A percentile compares a stretch with the other conserved stretches of the same genome.
These are phyloP conservation scores for Lasiurus cinereus DNA, from an alignment of 2,113 vertebrate genomes.

Conservation along the genomic window DNA sequence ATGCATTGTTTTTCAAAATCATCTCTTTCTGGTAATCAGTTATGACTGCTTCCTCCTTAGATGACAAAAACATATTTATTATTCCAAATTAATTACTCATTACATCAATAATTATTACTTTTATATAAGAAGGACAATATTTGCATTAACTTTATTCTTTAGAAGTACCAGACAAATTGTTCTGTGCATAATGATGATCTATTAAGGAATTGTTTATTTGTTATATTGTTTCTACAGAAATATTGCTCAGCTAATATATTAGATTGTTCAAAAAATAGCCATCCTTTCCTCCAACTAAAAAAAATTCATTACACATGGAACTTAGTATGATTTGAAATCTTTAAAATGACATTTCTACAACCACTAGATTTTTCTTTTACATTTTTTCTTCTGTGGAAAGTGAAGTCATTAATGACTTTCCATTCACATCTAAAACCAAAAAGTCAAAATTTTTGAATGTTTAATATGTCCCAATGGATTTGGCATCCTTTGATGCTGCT, in stretches of 20 bases:
- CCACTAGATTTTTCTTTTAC: not conserved
- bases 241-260: not conserved
- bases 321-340: slow-evolving; percentile 17
- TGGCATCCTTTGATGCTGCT: not conserved
- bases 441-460: not conserved
- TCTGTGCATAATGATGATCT: slow-evolving; percentile 29
- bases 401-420: not conserved
- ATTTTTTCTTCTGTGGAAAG: slow-evolving; percentile 47
- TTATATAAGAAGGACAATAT: slow-evolving; percentile 32
- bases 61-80: slow-evolving; percentile 40
- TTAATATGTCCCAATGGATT: not conserved
- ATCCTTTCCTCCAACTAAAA: slow-evolving; percentile 6
- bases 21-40: not conserved
- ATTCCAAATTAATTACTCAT: slow-evolving; percentile 24
- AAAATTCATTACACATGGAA: not conserved
- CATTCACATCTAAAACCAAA: not conserved
- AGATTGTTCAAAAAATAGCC: not conserved
- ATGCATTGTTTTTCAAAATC: slow-evolving; percentile 30
- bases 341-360: slow-evolving; percentile 27
- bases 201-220: not conserved
- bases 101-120: slow-evolving; percentile 7
- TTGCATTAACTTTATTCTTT: slow-evolving; percentile 31
- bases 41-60: not conserved
- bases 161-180: not conserved
- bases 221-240: slow-evolving; percentile 9